These are phyloP conservation scores for Gulo gulo DNA, from an alignment of 2,113 vertebrate species.

Conservation along the genomic window DNA sequence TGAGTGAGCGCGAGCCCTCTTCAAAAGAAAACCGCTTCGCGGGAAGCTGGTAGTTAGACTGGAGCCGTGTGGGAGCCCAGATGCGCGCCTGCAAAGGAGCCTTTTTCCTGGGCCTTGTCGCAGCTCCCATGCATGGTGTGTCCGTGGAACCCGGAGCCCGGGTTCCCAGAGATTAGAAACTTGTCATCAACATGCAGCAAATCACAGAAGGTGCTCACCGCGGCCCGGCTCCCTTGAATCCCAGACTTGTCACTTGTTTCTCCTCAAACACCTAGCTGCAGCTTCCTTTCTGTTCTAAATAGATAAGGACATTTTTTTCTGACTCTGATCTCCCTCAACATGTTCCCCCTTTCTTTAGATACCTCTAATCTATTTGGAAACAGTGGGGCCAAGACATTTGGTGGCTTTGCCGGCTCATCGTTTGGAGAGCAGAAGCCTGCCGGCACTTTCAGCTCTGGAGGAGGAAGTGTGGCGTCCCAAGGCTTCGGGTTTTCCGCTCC, in stretches of 20 bases:
- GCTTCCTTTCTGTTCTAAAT: neutral
- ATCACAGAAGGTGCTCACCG: neutral
- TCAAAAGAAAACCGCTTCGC: neutral
- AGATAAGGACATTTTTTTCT: neutral
- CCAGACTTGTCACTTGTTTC: neutral
- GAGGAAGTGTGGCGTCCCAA: conserved; percentile 92
- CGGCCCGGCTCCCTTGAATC: neutral
- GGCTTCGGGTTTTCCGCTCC: conserved; percentile 94
- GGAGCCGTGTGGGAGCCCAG: fast-evolving
- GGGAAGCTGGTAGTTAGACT: neutral
- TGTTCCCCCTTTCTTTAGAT: conserved; percentile 79
- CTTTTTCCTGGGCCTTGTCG: neutral
- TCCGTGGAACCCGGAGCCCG: neutral
- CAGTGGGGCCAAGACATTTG: conserved; percentile 91
- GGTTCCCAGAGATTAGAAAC: neutral
- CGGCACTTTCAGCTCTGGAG: conserved; percentile 92
- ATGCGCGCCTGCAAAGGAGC: neutral
- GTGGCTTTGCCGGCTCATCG: conserved; percentile 85
- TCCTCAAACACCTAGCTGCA: neutral
- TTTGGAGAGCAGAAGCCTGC: conserved; percentile 94
- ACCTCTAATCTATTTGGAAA: conserved; percentile 91
- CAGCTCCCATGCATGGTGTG: neutral
- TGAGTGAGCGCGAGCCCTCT: fast-evolving
- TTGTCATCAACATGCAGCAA: neutral
- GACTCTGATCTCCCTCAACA: neutral